Evolutionary conservation across 2,797 vertebrate genomes (phyloP), one percentile per base, ranked within the genome.

Genomic region (Acanthiza pusilla): DNA sequence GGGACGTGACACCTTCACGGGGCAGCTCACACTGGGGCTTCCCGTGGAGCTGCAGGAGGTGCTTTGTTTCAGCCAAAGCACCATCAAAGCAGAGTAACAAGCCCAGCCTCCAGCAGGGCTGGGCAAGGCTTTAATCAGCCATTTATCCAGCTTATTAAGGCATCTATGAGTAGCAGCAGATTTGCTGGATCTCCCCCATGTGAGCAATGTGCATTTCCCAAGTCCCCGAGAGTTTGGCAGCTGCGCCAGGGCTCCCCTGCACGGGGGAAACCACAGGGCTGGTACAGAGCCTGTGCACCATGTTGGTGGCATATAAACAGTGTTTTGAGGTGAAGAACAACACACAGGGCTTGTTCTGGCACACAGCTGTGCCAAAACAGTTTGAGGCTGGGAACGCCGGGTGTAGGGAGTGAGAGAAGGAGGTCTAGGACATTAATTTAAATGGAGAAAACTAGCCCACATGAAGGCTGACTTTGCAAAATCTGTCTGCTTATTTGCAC

Each of bases 91-190:
- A 50, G 36, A 71, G 67, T 22, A 75, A 73, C 77, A 89, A 76
- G 26, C 67, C 42, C 66, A 73, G 84, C 17, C 21, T 72, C 79
- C 86, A 89, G 63, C 72, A 65, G 81, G 57, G 60, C 67, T 71
- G 55, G 42, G 38, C 32, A 61, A 84, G 58, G 36, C 85, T 95
- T 89, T 92, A 70, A 66, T 50, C 66, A 93, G 72, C 34, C 53
- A 74, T 93, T 91, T 77, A 89, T 82, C 63, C 55, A 79, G 29
- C 40, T 91, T 86, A 67, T 89, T 91, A 71, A 63, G 80, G 53
- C 13, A 20, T 48, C 42, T 50, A 2, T 32, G 61, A 78, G 43
- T 34, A 43, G 75, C 67, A 79, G 67, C 32, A 87, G 60, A 73
- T 73, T 60, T 87, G 21, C 71, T 66, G 79, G 67, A 60, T 87